phyloP scores from a whole-genome alignment of 2,888 invertebrate species.

The Drosophila fulvimacula region DNA sequence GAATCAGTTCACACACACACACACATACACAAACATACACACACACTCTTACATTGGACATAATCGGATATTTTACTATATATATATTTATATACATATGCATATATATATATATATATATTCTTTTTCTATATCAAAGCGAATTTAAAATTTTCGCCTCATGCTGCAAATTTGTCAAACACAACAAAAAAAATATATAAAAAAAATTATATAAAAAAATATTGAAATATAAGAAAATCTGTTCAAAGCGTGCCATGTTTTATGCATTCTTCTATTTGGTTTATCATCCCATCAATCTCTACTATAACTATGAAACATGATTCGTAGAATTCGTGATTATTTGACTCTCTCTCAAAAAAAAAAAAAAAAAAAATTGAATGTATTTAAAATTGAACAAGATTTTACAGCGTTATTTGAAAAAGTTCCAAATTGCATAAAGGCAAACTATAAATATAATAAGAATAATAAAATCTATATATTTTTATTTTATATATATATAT shows the following conservation, averaged over 20 bases:
- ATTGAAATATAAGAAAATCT: neutral
- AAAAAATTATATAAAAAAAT: conserved; percentile 7
- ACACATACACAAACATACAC: conserved; percentile 20
- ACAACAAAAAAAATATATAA: conserved; percentile 8
- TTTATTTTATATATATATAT: neutral
- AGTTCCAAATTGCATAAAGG: conserved; percentile 56
- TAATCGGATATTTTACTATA: conserved; percentile 12
- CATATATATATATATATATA: conserved; percentile 19
- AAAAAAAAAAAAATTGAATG: conserved; percentile 29
- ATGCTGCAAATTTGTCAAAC: conserved; percentile 39
- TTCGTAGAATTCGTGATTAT: conserved; percentile 49
- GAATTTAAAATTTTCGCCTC: conserved; percentile 46
- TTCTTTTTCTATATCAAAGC: conserved; percentile 43
- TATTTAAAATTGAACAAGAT: conserved; percentile 36
- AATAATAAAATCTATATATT: conserved; percentile 6
- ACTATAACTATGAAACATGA: conserved; percentile 23
- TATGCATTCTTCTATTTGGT: conserved; percentile 36
- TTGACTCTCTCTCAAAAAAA: conserved; percentile 45
- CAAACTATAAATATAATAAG: conserved; percentile 30
- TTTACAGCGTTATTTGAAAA: conserved; percentile 73
- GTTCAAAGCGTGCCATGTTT: conserved; percentile 73
- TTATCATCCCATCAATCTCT: conserved; percentile 47
- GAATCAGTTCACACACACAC: conserved; percentile 1
- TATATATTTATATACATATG: conserved; percentile 13
- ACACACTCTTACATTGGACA: conserved; percentile 36